Base-by-base conservation (phyloP, 2,888 invertebrate genomes). In the Pseudanteris insignis region DNA sequence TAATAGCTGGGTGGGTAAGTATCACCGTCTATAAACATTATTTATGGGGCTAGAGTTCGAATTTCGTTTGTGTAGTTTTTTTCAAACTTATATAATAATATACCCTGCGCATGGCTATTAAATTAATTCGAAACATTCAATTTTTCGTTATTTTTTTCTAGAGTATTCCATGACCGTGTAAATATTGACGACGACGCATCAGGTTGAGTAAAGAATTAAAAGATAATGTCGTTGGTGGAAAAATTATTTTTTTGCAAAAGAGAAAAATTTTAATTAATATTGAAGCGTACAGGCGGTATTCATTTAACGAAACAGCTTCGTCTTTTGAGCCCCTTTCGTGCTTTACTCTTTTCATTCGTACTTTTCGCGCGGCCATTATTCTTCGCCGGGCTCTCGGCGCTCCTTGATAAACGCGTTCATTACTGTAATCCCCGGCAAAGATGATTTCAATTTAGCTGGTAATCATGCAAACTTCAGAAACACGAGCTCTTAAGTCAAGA, bases 101-200 rank as follows among this genome's bases (percentile, higher is more conserved):
- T n/a, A n/a, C n/a, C n/a, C n/a, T n/a, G n/a, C n/a, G n/a, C n/a
- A n/a, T n/a, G n/a, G n/a, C n/a, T n/a, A n/a, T n/a, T n/a, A n/a
- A n/a, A n/a, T n/a, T n/a, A n/a, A n/a, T n/a, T n/a, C n/a, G n/a
- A n/a, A n/a, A n/a, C n/a, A n/a, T n/a, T n/a, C n/a, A n/a, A n/a
- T n/a, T n/a, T n/a, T n/a, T n/a, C n/a, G n/a, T n/a, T n/a, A n/a
- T n/a, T n/a, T n/a, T n/a, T n/a, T n/a, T n/a, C n/a, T n/a, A n/a
- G n/a, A n/a, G 68, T 71, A 72, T 66, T 57, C 41, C 73, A 71
- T 70, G 70, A 70, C 61, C 59, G 67, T 64, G 63, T 44, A 63
- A 55, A 60, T 61, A 46, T 55, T 55, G 47, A 37, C 26, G 14
- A 33, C 43, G 47, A 55, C 18, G n/a, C n/a, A n/a, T n/a, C n/a